Evolutionary conservation across 2,113 vertebrate species (phyloP).

Genomic region (Neodon shergylaensis): DNA sequence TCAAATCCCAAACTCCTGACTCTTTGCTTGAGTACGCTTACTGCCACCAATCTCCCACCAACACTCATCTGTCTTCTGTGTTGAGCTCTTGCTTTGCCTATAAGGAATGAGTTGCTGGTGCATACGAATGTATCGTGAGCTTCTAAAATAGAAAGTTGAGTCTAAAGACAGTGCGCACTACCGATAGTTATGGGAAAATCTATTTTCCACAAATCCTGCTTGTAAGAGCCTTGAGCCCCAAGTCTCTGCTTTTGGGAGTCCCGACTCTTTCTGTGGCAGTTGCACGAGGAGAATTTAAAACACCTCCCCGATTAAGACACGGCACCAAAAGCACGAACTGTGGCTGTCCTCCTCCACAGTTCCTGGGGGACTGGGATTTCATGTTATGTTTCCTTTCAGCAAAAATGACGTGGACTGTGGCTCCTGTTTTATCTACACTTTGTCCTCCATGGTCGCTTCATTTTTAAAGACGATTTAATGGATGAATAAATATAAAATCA

Average conservation of each 20-base stretch:
- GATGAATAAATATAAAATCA: background rate
- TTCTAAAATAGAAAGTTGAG: slow-evolving; percentile 31
- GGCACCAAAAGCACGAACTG: background rate
- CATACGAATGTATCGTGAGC: slow-evolving; percentile 38
- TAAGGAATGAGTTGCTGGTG: slow-evolving; percentile 60
- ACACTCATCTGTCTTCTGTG: slow-evolving; percentile 69
- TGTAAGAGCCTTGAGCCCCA: background rate
- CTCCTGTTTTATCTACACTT: slow-evolving; percentile 11
- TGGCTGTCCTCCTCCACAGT: background rate
- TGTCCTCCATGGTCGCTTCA: background rate
- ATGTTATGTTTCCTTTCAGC: slow-evolving; percentile 43
- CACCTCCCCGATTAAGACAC: slow-evolving; percentile 13
- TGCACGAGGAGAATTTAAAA: slow-evolving; percentile 28
- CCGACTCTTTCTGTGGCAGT: slow-evolving; percentile 34
- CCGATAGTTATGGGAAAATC: slow-evolving; percentile 25
- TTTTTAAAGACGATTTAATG: slow-evolving; percentile 6
- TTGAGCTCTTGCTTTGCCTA: slow-evolving; percentile 61
- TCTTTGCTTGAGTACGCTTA: slow-evolving; percentile 68
- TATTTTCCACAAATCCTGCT: slow-evolving; percentile 6
- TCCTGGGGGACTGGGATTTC: background rate
- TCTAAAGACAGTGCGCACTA: background rate
- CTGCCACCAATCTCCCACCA: slow-evolving; percentile 59
- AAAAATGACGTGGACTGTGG: background rate
- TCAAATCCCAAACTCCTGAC: slow-evolving; percentile 4
- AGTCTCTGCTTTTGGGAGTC: background rate